A percentile compares a stretch with the other conserved stretches of the same genome.
Evolutionary conservation across 2,797 vertebrate species (phyloP).

Genomic region (Galaxias olidus): DNA sequence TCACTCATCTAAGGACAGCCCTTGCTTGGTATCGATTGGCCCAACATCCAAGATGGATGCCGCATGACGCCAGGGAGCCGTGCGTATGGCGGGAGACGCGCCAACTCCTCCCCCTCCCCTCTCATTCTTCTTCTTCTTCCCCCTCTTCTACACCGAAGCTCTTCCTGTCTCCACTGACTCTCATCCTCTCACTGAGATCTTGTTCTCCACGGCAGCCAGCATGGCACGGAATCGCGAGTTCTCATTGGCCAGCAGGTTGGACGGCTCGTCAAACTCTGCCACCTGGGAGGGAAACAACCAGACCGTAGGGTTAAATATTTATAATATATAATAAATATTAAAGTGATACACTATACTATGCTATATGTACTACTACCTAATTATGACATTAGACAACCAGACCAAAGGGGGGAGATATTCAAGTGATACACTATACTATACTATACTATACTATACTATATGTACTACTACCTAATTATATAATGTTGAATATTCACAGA

Average conservation of each 20-base stretch:
- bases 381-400: too few species aligned
- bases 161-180: constrained; percentile 15
- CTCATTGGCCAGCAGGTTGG: constrained; percentile 89
- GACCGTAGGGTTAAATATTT: not conserved
- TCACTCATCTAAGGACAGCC: constrained; percentile 43
- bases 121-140: constrained; percentile 29
- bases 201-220: constrained; percentile 90
- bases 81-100: not conserved
- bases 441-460: too few species aligned
- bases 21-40: constrained; percentile 34
- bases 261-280: constrained; percentile 89
- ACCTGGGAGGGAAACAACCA: constrained; percentile 74
- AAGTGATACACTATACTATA: too few species aligned
- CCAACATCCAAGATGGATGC: constrained; percentile 6
- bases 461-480: too few species aligned
- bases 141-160: constrained; percentile 19
- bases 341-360: not conserved
- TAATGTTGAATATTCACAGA: too few species aligned
- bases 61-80: constrained; percentile 37
- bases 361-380: too few species aligned
- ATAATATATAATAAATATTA: too few species aligned
- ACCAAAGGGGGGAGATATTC: too few species aligned
- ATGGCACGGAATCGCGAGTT: constrained; percentile 90
- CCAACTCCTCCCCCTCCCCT: constrained; percentile 16
- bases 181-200: constrained; percentile 89